Evolutionary conservation across 2,888 invertebrate genomes (phyloP), one percentile per base, ranked within the genome.

Genomic region (Odontothrips loti): DNA sequence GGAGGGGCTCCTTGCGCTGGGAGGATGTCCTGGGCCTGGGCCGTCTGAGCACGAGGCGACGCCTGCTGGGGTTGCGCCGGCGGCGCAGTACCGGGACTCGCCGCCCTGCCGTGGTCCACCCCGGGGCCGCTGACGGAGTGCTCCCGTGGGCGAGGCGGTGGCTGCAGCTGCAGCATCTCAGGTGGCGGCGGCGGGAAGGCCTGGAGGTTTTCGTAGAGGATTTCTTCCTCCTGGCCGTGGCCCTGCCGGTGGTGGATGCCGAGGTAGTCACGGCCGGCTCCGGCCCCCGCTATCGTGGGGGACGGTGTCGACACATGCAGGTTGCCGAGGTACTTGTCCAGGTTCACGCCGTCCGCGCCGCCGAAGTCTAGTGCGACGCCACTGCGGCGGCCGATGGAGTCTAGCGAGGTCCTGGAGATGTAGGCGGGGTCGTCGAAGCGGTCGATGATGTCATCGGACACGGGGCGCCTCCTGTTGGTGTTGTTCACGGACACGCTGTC

Each of bases 371-470:
- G 82, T 1, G 84, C 84, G 23, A 84, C 80, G 23, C 84, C 84
- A 79, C 83, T 84, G 79, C 84, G 82, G 81, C 84, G 84, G 15
- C 85, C 85, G 68, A 85, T 83, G 8, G 85, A 85, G 79, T 85
- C 85, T 34, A 85, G 82, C 82, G 85, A 85, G 43, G 81, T 80
- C 12, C 81, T 81, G 34, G 82, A 81, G 20, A 83, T 80, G 51
- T 91, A 90, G 82, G 91, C 91, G 79, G 93, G 88, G 86, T 93
- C 92, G 85, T 92, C 93, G 78, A 92, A 88, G 80, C 93, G 93
- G 81, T 88, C 87, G 0, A 88, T 83, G 12, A 88, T 87, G 84
- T 94, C 93, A 85, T 93, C 93, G 29, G 94, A 94, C 6, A 95
- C 89, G 0, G 94, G 94, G 68, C 23, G 68, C 68, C 68, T 58